Evolutionary conservation across 2,113 vertebrate genomes (phyloP), one percentile per base, ranked within the genome.

Genomic region (Alethe castanea): DNA sequence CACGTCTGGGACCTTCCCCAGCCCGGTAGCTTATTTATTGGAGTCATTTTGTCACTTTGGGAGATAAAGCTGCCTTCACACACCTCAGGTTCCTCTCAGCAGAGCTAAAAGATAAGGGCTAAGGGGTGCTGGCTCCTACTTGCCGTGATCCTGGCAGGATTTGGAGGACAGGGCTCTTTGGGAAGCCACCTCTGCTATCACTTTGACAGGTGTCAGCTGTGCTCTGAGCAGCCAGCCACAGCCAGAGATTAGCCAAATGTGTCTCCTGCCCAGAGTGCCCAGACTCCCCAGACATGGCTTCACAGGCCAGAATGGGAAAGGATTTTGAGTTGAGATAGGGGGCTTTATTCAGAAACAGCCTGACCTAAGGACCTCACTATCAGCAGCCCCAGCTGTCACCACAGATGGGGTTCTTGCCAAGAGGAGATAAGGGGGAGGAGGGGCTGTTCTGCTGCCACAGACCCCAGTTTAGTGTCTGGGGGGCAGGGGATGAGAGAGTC

Each of bases 201-300:
- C 69, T 93, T 78, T 97, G 92, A 96, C 97, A 97, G 97, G 97
- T 97, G 98, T 97, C 97, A 98, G 97, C 96, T 97, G 96, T 59
- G 62, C n/a, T 78, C 93, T 65, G 72, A 95, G 76, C 95, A 95
- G 95, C 84, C 44, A 73, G 92, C 52, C 81, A 29, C 95, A 96
- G 94, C 57, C 42, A 3, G 89, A 98, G 97, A 98, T 98, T 98
- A 98, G 94, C 94, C 96, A 90, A 97, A 94, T 59, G 72, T 29
- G 26, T 45, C 91, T 95, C 94, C 53, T 78, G 87, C 77, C 80
- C 62, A 56, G 88, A 79, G 81, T 24, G 92, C 92, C 88, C 11
- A 17, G 85, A 35, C 54, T 92, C 62, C 64, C 31, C 85, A 70
- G 81, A 70, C 66, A 1, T 24, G 74, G 78, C 50, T 87, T 87